Evolutionary conservation across 1,140 invertebrate species (phyloP).

Genomic region (Chlorops oryzae): DNA sequence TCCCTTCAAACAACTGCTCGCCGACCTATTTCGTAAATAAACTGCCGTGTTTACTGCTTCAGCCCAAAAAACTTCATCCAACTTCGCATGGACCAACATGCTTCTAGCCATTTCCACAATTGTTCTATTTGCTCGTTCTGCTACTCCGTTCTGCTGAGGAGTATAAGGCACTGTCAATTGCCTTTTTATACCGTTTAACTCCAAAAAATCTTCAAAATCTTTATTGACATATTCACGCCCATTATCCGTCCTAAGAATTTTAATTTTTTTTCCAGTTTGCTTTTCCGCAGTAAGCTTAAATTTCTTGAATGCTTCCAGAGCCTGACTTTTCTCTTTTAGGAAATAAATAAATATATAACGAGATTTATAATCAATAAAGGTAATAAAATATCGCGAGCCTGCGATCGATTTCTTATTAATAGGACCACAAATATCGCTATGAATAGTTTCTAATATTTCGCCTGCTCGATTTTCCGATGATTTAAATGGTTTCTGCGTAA

Average conservation of each 20-base stretch:
- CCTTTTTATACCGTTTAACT: constrained; percentile 17
- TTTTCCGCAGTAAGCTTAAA: constrained; percentile 31
- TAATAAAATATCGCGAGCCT: constrained; percentile 27
- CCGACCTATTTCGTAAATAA: constrained; percentile 18
- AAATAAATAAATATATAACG: constrained; percentile 29
- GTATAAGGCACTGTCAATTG: constrained; percentile 29
- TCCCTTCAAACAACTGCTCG: constrained; percentile 16
- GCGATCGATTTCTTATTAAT: constrained; percentile 31
- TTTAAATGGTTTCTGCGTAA: constrained; percentile 8
- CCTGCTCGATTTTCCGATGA: neutral
- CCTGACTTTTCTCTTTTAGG: constrained; percentile 31
- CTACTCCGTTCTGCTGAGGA: constrained; percentile 38
- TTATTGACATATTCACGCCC: constrained; percentile 27
- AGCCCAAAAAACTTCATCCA: constrained; percentile 27
- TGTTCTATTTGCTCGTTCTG: constrained; percentile 32
- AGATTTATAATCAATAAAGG: constrained; percentile 38
- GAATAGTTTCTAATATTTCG: constrained; percentile 35
- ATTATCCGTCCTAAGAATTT: constrained; percentile 32
- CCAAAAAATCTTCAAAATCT: constrained; percentile 25
- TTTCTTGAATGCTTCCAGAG: constrained; percentile 24
- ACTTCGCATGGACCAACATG: constrained; percentile 39
- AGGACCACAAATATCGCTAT: constrained; percentile 46
- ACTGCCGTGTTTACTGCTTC: constrained; percentile 23
- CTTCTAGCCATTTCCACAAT: constrained; percentile 32
- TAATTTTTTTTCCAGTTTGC: constrained; percentile 27